phyloP scores from a whole-genome alignment of 2,888 invertebrate genomes.

The Andrena hattorfiana region DNA sequence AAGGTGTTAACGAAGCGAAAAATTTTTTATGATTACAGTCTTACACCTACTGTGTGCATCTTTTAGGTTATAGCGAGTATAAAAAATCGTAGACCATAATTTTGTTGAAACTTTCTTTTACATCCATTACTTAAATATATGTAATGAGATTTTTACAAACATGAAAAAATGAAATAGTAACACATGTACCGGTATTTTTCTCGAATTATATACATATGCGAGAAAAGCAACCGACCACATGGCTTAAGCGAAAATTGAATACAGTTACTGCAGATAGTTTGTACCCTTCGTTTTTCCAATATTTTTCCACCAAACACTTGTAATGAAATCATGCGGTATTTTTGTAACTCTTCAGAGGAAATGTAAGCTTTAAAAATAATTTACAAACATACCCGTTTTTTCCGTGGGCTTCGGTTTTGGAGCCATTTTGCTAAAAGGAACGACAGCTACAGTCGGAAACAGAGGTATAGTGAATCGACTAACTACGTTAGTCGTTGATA shows the following conservation, averaged over 20 bases:
- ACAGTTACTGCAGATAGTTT: background rate
- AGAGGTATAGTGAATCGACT: background rate
- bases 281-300: background rate
- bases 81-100: background rate
- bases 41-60: background rate
- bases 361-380: slow-evolving; percentile 6
- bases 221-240: slow-evolving; percentile 50
- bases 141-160: background rate
- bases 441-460: slow-evolving; percentile 55
- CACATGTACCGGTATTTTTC: background rate
- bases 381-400: slow-evolving; percentile 89
- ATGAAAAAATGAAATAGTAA: background rate
- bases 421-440: slow-evolving; percentile 90
- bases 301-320: background rate
- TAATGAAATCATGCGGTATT: background rate
- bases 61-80: slow-evolving; percentile 33
- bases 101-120: background rate
- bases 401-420: slow-evolving; percentile 93
- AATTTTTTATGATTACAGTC: background rate
- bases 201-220: background rate
- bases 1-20: background rate
- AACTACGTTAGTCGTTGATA: slow-evolving; percentile 60
- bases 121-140: background rate
- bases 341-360: background rate
- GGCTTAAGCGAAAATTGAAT: slow-evolving; percentile 8